Conservation (phyloP, 1,140 invertebrate genomes). For the Neodiprion fabricii region DNA sequence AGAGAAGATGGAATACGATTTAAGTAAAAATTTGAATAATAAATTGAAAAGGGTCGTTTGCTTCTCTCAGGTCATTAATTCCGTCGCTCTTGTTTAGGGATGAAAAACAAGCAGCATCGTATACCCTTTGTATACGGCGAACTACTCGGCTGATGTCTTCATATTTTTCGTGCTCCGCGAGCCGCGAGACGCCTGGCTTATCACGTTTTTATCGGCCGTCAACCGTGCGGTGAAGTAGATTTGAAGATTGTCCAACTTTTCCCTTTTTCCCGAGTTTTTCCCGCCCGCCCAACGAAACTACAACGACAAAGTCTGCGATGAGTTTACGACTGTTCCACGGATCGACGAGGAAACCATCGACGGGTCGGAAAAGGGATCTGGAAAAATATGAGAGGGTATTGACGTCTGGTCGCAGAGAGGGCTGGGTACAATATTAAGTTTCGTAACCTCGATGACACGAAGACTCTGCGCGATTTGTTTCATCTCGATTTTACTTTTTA, state of each 20-base stretch:
- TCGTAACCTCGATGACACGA: too few relatives aligned
- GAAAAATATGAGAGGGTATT: not conserved
- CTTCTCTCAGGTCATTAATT: too few relatives aligned
- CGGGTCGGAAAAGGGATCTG: not conserved
- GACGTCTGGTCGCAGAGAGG: too few relatives aligned
- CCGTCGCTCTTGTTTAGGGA: too few relatives aligned
- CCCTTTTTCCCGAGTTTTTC: not conserved
- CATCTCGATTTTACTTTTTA: too few relatives aligned
- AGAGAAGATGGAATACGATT: too few relatives aligned
- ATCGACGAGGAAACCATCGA: not conserved
- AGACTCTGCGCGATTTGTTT: too few relatives aligned
- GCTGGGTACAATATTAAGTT: too few relatives aligned
- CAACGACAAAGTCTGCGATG: slow-evolving; percentile 1
- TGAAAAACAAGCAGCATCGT: too few relatives aligned
- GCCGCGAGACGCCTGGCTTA: not conserved
- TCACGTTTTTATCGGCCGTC: not conserved
- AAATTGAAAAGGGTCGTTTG: too few relatives aligned
- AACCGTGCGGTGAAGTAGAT: not conserved
- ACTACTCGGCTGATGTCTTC: not conserved
- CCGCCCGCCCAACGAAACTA: not conserved
- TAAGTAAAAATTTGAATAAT: too few relatives aligned
- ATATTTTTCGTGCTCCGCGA: not conserved
- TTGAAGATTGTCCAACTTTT: slow-evolving; percentile 1
- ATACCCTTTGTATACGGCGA: too few relatives aligned
- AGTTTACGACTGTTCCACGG: not conserved